Percentiles rank a stretch among this genome's conserved stretches.
Evolutionary conservation across 1,140 invertebrate species (phyloP).

Genomic region (Meloidogyne floridensis): DNA sequence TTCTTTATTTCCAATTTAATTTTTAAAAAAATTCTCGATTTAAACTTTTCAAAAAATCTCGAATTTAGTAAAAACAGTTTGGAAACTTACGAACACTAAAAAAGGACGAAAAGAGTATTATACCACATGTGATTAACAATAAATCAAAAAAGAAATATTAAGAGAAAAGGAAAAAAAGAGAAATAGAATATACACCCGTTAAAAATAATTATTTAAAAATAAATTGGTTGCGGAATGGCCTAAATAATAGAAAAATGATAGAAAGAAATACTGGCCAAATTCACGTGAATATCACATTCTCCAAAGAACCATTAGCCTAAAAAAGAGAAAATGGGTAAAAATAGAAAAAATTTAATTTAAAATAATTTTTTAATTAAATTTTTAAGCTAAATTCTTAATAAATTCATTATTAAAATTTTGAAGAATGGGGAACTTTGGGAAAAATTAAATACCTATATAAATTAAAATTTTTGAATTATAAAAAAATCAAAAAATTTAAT

Average conservation of each 20-base stretch:
- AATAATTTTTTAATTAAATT: background rate
- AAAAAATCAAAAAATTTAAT: too few relatives aligned
- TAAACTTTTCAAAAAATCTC: background rate
- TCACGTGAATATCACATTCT: background rate
- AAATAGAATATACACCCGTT: background rate
- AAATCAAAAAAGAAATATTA: background rate
- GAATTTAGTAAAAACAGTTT: background rate
- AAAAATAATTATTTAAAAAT: background rate
- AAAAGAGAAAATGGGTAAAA: background rate
- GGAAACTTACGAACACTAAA: background rate
- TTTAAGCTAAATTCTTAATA: background rate
- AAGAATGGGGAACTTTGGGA: too few relatives aligned
- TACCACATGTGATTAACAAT: background rate
- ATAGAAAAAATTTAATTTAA: background rate
- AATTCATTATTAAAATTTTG: too few relatives aligned
- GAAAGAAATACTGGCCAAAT: background rate
- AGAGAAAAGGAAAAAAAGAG: background rate
- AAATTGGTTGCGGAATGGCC: conserved; percentile 8
- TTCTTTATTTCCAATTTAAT: too few relatives aligned
- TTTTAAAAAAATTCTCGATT: background rate
- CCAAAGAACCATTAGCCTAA: background rate
- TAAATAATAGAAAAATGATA: background rate
- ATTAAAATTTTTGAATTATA: too few relatives aligned
- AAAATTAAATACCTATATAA: too few relatives aligned
- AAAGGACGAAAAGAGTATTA: background rate